These are phyloP conservation scores for Campoplex nolae DNA, from an alignment of 2,888 invertebrate species.

Conservation along the genomic window DNA sequence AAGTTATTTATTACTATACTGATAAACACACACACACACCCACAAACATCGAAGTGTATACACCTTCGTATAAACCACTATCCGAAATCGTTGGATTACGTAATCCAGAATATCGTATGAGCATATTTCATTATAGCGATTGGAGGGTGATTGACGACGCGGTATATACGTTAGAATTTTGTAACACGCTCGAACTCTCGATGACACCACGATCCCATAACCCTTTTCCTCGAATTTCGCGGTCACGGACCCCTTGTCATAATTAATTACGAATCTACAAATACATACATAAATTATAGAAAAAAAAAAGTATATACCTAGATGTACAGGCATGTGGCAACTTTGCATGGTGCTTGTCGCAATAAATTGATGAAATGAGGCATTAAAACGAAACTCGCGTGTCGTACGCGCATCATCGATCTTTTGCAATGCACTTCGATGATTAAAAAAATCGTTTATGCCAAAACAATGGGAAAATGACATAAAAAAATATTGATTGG, in stretches of 20 bases:
- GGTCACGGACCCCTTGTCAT: neutral
- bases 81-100: slow-evolving; percentile 41
- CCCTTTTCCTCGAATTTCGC: slow-evolving; percentile 29
- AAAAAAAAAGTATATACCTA: neutral
- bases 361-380: neutral
- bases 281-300: neutral
- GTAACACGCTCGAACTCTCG: slow-evolving; percentile 20
- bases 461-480: neutral
- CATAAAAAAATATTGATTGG: neutral
- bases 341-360: neutral
- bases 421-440: neutral
- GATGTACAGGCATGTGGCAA: neutral
- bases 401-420: neutral
- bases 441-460: neutral
- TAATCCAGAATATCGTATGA: slow-evolving; percentile 27
- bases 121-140: neutral
- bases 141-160: neutral
- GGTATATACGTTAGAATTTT: neutral
- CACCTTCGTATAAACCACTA: neutral
- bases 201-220: slow-evolving; percentile 12
- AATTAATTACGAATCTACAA: slow-evolving; percentile 8
- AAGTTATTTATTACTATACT: slow-evolving; percentile 8
- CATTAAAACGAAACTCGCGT: neutral
- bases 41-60: neutral
- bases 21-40: neutral